phyloP scores from a whole-genome alignment of 2,797 vertebrate species.

The Anisognathus igniventris region DNA sequence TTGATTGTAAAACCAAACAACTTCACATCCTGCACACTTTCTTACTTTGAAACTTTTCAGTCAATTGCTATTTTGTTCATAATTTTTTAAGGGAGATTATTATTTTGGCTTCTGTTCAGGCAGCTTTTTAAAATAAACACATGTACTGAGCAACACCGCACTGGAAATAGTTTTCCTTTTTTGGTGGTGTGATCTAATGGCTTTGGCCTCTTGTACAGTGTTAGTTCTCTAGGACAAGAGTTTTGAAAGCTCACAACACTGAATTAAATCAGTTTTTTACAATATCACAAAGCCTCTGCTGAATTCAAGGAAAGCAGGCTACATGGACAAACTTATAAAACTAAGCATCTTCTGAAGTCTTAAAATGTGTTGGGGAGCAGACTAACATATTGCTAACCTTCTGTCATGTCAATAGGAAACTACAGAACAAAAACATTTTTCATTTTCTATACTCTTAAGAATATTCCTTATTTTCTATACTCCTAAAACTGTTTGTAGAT shows the following conservation, averaged over 20 bases:
- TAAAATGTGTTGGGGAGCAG: not conserved
- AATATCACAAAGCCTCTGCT: not conserved
- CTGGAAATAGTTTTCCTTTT: conserved; percentile 13
- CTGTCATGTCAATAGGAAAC: not conserved
- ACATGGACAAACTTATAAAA: not conserved
- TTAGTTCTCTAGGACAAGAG: not conserved
- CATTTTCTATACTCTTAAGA: not conserved
- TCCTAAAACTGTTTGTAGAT: not conserved
- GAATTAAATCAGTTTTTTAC: not conserved
- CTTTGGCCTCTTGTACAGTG: not conserved
- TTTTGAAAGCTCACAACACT: not conserved
- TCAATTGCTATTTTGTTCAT: not conserved
- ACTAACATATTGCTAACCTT: not conserved
- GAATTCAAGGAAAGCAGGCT: not conserved
- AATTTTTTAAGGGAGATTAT: not conserved
- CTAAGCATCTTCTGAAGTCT: not conserved
- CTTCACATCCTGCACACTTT: not conserved
- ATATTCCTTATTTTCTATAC: not conserved
- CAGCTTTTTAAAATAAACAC: not conserved
- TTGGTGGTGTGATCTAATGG: not conserved
- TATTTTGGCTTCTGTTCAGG: not conserved
- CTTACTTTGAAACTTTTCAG: not conserved
- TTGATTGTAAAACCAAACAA: not conserved
- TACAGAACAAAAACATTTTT: not conserved
- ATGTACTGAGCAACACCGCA: not conserved